phyloP scores from a whole-genome alignment of 2,888 invertebrate species.

The Hypselothyrea guttata region DNA sequence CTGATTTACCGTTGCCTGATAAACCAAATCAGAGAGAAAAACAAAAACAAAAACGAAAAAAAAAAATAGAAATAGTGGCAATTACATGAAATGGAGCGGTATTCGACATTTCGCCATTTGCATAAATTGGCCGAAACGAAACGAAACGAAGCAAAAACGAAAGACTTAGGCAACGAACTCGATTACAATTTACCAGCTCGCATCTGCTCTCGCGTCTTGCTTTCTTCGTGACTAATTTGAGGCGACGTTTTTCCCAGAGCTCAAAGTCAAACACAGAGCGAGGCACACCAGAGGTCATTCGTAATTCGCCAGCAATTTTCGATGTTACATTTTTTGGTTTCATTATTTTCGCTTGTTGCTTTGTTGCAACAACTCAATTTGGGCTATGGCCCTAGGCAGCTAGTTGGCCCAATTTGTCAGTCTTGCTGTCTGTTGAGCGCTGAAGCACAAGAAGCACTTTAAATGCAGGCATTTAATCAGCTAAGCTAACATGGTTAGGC shows the following conservation, averaged over 20 bases:
- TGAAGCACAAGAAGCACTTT: conserved; percentile 43
- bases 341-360: background rate
- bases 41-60: conserved; percentile 4
- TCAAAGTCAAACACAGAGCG: conserved; percentile 27
- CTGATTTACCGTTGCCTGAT: conserved; percentile 71
- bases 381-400: conserved; percentile 3
- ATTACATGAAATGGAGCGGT: conserved; percentile 68
- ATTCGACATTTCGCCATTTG: conserved; percentile 59
- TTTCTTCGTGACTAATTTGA: conserved; percentile 70
- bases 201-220: conserved; percentile 4
- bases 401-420: conserved; percentile 1
- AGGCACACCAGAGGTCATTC: conserved; percentile 55
- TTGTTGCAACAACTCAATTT: conserved; percentile 59
- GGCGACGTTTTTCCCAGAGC: conserved; percentile 57
- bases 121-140: conserved; percentile 61
- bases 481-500: conserved; percentile 34
- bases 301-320: conserved; percentile 60
- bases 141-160: conserved; percentile 42
- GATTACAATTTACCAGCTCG: conserved; percentile 41
- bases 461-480: conserved; percentile 52
- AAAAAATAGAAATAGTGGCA: conserved; percentile 58
- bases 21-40: conserved; percentile 30
- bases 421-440: conserved; percentile 4
- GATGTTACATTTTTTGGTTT: conserved; percentile 61
- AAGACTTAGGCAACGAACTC: conserved; percentile 69